Evolutionary conservation across 2,888 invertebrate species (phyloP), one percentile per base, ranked within the genome.

Genomic region (Ophioninae sp.): DNA sequence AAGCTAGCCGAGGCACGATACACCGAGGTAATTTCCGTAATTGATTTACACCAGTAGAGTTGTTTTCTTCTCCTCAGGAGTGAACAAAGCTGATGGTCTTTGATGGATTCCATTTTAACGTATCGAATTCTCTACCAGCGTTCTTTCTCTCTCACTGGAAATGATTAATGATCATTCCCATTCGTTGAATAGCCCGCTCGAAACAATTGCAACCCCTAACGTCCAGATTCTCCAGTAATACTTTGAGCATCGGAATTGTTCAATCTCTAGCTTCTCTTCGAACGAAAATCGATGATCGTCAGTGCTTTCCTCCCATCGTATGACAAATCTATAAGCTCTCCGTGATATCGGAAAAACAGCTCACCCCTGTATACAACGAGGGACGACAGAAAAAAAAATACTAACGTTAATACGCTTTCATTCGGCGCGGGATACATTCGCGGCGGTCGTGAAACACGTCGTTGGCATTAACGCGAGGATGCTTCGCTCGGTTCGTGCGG

Each of bases 321-420:
- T 81, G 78, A 84, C 84, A 84, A 82, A 84, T 84, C 81, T 79
- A 77, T 76, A 84, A 81, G 59, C 73, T 74, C 70, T 57, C 65
- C 21, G 41, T 59, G 20, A 65, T 78, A 68, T 70, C 50, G 50
- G 57, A 64, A 59, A 70, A 79, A 56, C 17, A 69, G 59, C 79
- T n/a, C 30, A 39, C 50, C 44, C 23, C 57, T 23, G 72, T 41
- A n/a, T 62, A 44, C 7, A n/a, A 30, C 23, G 23, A 79, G 83
- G 85, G 67, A 57, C 6, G 59, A 23, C 20, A 13, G 30, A 39
- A 30, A 67, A 67, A 37, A 59, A 72, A 81, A 88, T 88, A 88
- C 87, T 87, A 89, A 87, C 88, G 88, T 88, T 91, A 91, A 91
- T 91, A 89, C 90, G 90, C 89, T 90, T 89, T 89, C 87, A 89